Evolutionary conservation across 2,797 vertebrate genomes (phyloP).

Genomic region (Cynopterus sphinx): DNA sequence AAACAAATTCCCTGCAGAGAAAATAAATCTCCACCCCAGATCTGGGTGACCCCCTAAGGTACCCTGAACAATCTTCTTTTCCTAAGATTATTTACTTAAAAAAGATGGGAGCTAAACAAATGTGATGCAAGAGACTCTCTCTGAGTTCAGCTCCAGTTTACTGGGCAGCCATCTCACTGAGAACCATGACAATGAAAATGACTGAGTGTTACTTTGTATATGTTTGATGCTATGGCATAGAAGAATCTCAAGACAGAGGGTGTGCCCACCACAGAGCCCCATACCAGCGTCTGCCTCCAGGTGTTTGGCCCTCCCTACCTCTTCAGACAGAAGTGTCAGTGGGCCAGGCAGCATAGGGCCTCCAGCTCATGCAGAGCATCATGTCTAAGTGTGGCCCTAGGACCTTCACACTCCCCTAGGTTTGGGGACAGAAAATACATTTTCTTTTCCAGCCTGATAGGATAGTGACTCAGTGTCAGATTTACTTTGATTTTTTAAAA

Average conservation of each 20-base stretch:
- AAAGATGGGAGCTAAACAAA: neutral
- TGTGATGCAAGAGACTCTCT: neutral
- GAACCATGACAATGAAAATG: neutral
- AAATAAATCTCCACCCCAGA: neutral
- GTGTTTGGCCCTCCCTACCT: neutral
- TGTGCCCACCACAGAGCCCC: neutral
- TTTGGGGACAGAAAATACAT: neutral
- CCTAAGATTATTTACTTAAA: neutral
- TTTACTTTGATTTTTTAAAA: constrained; percentile 12
- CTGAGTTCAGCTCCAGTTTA: neutral
- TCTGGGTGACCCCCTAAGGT: neutral
- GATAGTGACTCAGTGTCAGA: neutral
- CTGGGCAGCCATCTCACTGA: neutral
- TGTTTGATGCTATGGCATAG: neutral
- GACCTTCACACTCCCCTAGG: neutral
- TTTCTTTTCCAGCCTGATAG: neutral
- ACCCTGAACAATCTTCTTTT: neutral
- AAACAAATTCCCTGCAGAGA: neutral
- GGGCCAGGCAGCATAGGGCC: neutral
- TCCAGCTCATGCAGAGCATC: accelerated
- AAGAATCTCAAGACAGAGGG: neutral
- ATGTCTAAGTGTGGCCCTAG: neutral
- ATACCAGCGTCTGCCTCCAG: neutral
- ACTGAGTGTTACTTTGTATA: neutral
- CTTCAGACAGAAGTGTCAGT: neutral